Base-by-base conservation (phyloP, 53 echinoderm and acorn worm species). In the Patiria pectinifera region DNA sequence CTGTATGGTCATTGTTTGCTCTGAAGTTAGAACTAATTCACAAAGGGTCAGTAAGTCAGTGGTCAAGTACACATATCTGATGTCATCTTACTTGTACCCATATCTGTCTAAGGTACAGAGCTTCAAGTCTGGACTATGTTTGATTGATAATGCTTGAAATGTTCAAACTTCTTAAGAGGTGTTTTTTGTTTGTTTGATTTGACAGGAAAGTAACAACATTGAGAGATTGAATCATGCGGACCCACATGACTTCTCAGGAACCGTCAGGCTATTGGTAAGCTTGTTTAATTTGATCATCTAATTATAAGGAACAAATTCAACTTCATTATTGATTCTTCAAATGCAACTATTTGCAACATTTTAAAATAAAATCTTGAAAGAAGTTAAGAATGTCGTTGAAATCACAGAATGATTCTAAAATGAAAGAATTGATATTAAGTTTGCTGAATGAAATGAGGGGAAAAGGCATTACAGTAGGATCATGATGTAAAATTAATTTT, bases 191-290 rank as follows among this genome's bases (percentile, higher is more conserved):
- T 82, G 48, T 46, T 72, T 87, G 59, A 15, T 70, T 87, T 59
- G 35, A 53, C 82, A 98, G 98, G 96, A 98, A 91, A 93, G 93
- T 62, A 87, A 93, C 84, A 91, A 86, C 45, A 85, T 96, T 47
- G 83, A 91, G 60, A 76, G 95, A 80, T 81, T 98, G 66, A 98
- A 98, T 82, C 91, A 91, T 71, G 95, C 92, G 14, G 98, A 98
- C 85, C 94, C 94, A 47, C 74, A 94, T 46, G 94, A 94, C 85
- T 91, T 96, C 78, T 96, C 95, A 76, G 95, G 95, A 45, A 91
- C 94, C 2, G 92, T 98, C 23, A 94, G 92, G 76, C 83, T 98
- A 48, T 83, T 97, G 96, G 98, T 98, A 94, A 98, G 97, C 84
- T 22, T 19, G 2, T 43, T 15, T 47, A 10, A 9, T 19, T 70